A percentile compares a stretch with the other conserved stretches of the same genome.
Evolutionary conservation across 2,113 vertebrate genomes (phyloP).

Genomic region (Leptodactylus fuscus): DNA sequence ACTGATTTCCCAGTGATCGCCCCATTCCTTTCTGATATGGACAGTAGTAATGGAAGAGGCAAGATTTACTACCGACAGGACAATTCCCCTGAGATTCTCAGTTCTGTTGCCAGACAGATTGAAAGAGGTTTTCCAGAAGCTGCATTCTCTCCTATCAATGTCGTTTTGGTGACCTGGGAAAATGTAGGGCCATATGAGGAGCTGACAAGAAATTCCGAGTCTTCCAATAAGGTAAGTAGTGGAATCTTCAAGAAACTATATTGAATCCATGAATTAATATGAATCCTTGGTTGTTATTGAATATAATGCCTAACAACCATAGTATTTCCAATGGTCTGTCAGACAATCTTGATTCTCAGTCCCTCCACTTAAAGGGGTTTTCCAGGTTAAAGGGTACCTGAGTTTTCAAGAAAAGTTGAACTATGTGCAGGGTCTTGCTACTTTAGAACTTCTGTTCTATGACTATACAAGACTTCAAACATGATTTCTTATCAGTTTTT

Average conservation of each 20-base stretch:
- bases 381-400: too few relatives aligned
- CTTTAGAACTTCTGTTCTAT: too few relatives aligned
- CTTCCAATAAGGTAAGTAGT: constrained; percentile 82
- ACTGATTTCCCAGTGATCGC: constrained; percentile 93
- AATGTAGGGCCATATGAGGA: constrained; percentile 87
- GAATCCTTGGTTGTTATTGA: neutral
- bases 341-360: too few relatives aligned
- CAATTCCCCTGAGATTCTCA: constrained; percentile 74
- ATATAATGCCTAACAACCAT: neutral
- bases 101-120: constrained; percentile 76
- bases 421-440: too few relatives aligned
- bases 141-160: constrained; percentile 78
- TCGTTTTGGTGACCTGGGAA: constrained; percentile 90
- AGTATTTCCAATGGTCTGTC: too few relatives aligned
- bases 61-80: constrained; percentile 88
- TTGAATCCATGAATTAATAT: neutral
- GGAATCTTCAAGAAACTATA: neutral
- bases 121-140: constrained; percentile 79
- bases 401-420: too few relatives aligned
- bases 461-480: too few relatives aligned
- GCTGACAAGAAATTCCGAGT: constrained; percentile 62
- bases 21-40: constrained; percentile 93
- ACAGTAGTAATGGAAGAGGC: constrained; percentile 86
- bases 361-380: too few relatives aligned
- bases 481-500: too few relatives aligned